phyloP scores from a whole-genome alignment of 2,888 invertebrate species.

The Fragum whitleyi region DNA sequence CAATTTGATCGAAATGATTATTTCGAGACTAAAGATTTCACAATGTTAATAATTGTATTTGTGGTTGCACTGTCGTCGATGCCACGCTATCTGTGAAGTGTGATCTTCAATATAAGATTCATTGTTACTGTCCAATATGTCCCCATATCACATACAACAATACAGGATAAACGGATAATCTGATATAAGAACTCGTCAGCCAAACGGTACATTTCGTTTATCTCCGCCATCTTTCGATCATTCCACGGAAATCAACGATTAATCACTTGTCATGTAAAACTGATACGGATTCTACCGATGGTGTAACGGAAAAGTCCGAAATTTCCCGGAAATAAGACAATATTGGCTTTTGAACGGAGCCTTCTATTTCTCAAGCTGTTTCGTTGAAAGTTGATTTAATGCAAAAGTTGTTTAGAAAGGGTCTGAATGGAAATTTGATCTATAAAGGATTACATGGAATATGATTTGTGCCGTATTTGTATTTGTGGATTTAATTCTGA shows the following conservation, averaged over 20 bases:
- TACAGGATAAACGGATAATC: neutral
- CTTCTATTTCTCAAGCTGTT: constrained; percentile 2
- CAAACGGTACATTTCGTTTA: constrained; percentile 11
- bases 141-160: no score
- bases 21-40: no score
- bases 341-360: constrained; percentile 7
- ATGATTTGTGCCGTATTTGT: neutral
- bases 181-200: neutral
- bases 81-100: no score
- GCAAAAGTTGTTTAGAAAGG: neutral
- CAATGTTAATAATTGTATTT: no score
- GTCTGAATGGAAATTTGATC: constrained; percentile 1
- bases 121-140: no score
- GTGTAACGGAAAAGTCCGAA: neutral
- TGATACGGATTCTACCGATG: neutral
- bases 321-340: constrained; percentile 4
- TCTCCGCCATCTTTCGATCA: constrained; percentile 5
- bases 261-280: constrained; percentile 18
- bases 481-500: no score
- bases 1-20: no score
- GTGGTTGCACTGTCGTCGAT: no score
- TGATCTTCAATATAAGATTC: no score
- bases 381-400: constrained; percentile 13
- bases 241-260: constrained; percentile 20
- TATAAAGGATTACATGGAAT: neutral